Conservation (phyloP, 2,797 vertebrate genomes). For the Dromococcyx pavoninus region DNA sequence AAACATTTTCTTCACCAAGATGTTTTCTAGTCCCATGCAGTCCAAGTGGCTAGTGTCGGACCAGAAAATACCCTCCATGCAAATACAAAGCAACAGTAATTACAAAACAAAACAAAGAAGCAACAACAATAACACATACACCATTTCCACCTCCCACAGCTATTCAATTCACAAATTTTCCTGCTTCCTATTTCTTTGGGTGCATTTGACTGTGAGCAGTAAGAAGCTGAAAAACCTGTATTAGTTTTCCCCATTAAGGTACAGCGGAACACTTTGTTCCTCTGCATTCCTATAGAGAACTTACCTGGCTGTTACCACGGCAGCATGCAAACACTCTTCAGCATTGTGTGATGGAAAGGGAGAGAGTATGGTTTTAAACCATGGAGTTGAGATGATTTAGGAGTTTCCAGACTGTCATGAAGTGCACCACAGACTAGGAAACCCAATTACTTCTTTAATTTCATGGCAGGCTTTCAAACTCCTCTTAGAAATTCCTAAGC, state of each 20-base stretch:
- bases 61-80: neutral
- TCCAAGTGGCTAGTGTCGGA: neutral
- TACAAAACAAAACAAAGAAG: neutral
- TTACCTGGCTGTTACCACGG: neutral
- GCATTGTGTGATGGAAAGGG: neutral
- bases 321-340: neutral
- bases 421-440: neutral
- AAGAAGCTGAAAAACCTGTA: neutral
- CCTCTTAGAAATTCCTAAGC: neutral
- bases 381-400: neutral
- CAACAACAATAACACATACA: neutral
- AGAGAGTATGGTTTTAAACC: neutral
- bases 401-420: neutral
- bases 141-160: neutral
- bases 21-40: neutral
- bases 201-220: neutral
- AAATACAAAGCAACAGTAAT: neutral
- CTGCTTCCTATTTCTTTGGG: neutral
- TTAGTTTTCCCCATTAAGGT: neutral
- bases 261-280: neutral
- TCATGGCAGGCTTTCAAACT: neutral
- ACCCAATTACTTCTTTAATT: neutral
- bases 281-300: neutral
- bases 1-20: neutral
- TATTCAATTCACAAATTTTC: neutral